Percentiles rank a stretch among this genome's conserved stretches.
Conservation (phyloP, 2,113 vertebrate species). For the Hydrolagus affinis region DNA sequence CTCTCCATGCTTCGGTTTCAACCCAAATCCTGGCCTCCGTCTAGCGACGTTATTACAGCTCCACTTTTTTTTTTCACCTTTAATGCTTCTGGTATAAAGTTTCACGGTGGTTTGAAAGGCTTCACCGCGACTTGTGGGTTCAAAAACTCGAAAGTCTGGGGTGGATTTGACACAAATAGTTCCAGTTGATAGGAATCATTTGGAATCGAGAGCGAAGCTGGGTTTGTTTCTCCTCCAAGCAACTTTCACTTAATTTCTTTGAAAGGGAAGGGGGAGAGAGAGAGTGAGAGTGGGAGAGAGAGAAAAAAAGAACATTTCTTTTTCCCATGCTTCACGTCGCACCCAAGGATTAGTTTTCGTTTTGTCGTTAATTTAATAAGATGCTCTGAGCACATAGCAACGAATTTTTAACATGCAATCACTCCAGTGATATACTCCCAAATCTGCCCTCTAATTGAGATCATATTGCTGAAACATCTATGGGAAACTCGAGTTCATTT, state of each 20-base stretch:
- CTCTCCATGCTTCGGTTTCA: not conserved
- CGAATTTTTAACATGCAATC: conserved; percentile 19
- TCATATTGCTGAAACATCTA: conserved; percentile 25
- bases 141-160: conserved; percentile 23
- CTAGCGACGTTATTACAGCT: not conserved
- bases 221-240: conserved; percentile 14
- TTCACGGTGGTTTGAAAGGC: conserved; percentile 2
- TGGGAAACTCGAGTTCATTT: conserved; percentile 27
- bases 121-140: conserved; percentile 1
- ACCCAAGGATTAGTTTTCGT: conserved; percentile 18
- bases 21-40: not conserved
- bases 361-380: conserved; percentile 22
- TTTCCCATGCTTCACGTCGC: not conserved
- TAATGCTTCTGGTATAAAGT: not conserved
- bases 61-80: conserved; percentile 9
- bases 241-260: not conserved
- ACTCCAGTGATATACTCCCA: conserved; percentile 7
- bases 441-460: conserved; percentile 23
- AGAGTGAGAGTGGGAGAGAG: no score
- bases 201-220: conserved; percentile 3
- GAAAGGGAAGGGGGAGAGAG: no score
- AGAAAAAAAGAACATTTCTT: conserved; percentile 20
- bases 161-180: conserved; percentile 15
- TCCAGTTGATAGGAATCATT: conserved; percentile 22
- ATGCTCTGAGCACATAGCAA: not conserved